Conservation (phyloP, 2,797 vertebrate genomes). For the Peromyscus melanophrys region DNA sequence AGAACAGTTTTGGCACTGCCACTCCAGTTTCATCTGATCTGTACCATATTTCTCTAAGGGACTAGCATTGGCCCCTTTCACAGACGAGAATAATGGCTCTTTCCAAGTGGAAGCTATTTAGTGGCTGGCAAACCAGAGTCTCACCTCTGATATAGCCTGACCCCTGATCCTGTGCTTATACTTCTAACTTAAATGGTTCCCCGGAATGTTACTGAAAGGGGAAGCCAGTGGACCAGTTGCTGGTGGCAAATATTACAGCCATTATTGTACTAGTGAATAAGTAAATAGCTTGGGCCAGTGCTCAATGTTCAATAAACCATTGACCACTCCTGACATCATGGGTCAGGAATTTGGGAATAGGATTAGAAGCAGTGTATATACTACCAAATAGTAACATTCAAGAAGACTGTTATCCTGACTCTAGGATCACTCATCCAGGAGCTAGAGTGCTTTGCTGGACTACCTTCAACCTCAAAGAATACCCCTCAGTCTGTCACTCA, state of each 20-base stretch:
- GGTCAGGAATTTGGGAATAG: constrained; percentile 50
- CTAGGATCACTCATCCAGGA: constrained; percentile 60
- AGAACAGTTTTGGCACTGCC: fast-evolving
- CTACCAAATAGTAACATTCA: constrained; percentile 17
- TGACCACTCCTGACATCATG: too few relatives aligned
- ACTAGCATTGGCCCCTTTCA: background rate
- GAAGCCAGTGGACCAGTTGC: background rate
- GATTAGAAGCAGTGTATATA: background rate
- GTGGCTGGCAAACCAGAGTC: background rate
- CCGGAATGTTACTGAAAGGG: fast-evolving
- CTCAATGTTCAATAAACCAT: background rate
- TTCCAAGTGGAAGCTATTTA: background rate
- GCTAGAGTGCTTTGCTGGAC: constrained; percentile 55
- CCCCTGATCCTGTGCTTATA: background rate
- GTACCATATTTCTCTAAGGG: background rate
- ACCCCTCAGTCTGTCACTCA: constrained; percentile 40
- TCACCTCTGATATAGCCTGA: background rate
- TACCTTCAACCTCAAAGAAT: constrained; percentile 46
- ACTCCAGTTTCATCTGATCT: background rate
- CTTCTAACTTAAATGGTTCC: background rate
- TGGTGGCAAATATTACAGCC: background rate
- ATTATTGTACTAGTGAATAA: background rate
- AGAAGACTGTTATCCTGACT: constrained; percentile 20
- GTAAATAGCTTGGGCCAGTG: background rate
- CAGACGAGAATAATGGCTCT: background rate